A percentile compares a stretch with the other conserved stretches of the same genome.
Evolutionary conservation across 2,888 invertebrate genomes (phyloP).

Genomic region (Chironomus riparius): DNA sequence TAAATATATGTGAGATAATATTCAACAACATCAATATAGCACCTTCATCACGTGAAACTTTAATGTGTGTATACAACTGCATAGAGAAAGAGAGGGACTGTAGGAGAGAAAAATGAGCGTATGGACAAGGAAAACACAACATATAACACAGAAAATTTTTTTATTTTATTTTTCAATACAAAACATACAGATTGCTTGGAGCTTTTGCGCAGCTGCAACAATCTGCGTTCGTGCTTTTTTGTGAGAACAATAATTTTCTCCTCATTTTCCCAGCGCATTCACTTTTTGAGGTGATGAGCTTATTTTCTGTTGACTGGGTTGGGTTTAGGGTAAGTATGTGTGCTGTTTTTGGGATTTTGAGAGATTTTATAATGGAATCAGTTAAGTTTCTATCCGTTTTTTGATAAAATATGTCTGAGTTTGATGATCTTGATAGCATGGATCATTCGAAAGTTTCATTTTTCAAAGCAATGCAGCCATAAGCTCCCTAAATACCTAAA

Average conservation of each 20-base stretch:
- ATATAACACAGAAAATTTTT: not conserved
- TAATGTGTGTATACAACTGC: constrained; percentile 15
- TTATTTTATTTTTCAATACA: not conserved
- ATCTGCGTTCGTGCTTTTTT: not conserved
- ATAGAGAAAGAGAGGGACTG: not conserved
- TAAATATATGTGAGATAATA: not conserved
- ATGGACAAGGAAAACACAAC: not conserved
- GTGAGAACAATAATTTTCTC: not conserved
- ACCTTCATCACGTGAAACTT: constrained; percentile 19
- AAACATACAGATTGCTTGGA: not conserved
- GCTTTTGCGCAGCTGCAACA: constrained; percentile 14
- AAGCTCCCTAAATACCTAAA: too few species aligned
- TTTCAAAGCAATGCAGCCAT: too few species aligned
- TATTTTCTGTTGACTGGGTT: too few species aligned
- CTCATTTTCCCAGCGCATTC: not conserved
- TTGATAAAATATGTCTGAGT: too few species aligned
- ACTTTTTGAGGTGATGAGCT: not conserved
- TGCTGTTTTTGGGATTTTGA: too few species aligned
- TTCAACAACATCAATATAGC: not conserved
- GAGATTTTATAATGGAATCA: too few species aligned
- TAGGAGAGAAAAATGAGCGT: not conserved
- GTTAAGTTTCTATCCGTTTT: too few species aligned
- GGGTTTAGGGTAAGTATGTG: too few species aligned
- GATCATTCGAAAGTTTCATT: too few species aligned
- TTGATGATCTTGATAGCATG: too few species aligned